Evolutionary conservation across 2,888 invertebrate genomes (phyloP), one percentile per base, ranked within the genome.

Genomic region (Polietes domitor): DNA sequence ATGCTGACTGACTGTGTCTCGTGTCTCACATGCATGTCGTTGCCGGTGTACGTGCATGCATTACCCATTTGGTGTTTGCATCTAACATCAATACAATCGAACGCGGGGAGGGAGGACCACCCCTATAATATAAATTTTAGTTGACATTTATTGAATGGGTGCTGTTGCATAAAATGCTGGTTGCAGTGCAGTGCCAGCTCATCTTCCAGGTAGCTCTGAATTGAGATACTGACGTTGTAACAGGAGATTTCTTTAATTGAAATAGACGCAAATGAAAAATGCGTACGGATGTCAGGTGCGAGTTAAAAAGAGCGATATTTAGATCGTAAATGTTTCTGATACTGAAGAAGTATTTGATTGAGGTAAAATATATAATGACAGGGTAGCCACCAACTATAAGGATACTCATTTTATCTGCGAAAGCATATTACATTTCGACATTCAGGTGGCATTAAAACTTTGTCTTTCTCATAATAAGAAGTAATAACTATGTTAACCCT

Each of bases 101-200:
- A 61, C 5, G 24, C 1, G 12, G 12, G n/a, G n/a, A n/a, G n/a
- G n/a, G n/a, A n/a, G n/a, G n/a, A 61, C 24, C 15, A 68, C 21
- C 50, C 63, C 53, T 19, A 63, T 78, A 65, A 50, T 47, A 83
- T 73, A 77, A 43, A 77, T 80, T 77, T 79, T 37, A 63, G 77
- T 80, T 68, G 83, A 80, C 83, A 74, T 63, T 80, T 83, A 83
- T 83, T 80, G 77, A 83, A 77, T 77, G 74, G 58, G 73, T 65
- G 37, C 58, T 65, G 12, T 43, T 74, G 77, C 53, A 58, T 26
- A 24, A 76, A 61, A 63, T 71, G 43, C 26, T 6, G 3, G 58
- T 58, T 47, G 12, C 47, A n/a, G 58, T 24, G 24, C 58, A 24
- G 15, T 26, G n/a, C 24, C 26, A 10, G 58, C 24, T 2, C 10